These are phyloP conservation scores for Clarias pachynema DNA, from an alignment of 2,797 vertebrate species.

Conservation along the genomic window DNA sequence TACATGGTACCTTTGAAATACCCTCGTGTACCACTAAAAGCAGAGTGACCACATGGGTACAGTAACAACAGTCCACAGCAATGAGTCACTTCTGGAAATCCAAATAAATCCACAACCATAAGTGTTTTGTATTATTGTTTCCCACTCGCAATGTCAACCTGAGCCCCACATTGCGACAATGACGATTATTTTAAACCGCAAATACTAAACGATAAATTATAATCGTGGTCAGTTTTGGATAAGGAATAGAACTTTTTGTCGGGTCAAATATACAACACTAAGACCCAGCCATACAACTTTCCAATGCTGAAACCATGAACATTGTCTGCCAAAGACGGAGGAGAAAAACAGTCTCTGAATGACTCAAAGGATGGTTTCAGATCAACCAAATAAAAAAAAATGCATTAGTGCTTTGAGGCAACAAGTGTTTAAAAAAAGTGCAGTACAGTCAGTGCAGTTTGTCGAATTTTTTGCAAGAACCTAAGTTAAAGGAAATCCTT, in stretches of 20 bases:
- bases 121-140: slow-evolving; percentile 26
- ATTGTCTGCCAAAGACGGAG: background rate
- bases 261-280: background rate
- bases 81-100: slow-evolving; percentile 30
- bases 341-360: background rate
- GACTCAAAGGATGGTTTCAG: slow-evolving; percentile 7
- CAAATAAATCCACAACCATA: slow-evolving; percentile 38
- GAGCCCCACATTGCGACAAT: background rate
- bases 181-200: slow-evolving; percentile 11
- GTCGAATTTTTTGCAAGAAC: background rate
- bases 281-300: background rate
- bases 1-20: slow-evolving; percentile 43
- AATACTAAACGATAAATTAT: slow-evolving; percentile 2
- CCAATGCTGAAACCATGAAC: background rate
- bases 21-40: slow-evolving; percentile 27
- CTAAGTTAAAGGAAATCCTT: background rate
- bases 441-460: background rate
- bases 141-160: slow-evolving; percentile 10
- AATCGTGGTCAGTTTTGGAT: background rate
- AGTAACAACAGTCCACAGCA: slow-evolving; percentile 20
- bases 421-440: background rate
- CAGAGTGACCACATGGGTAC: slow-evolving; percentile 21
- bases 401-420: background rate
- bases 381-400: background rate
- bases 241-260: background rate